Evolutionary conservation across 2,113 vertebrate species (phyloP), one percentile per base, ranked within the genome.

Genomic region (Calyptomena viridis): DNA sequence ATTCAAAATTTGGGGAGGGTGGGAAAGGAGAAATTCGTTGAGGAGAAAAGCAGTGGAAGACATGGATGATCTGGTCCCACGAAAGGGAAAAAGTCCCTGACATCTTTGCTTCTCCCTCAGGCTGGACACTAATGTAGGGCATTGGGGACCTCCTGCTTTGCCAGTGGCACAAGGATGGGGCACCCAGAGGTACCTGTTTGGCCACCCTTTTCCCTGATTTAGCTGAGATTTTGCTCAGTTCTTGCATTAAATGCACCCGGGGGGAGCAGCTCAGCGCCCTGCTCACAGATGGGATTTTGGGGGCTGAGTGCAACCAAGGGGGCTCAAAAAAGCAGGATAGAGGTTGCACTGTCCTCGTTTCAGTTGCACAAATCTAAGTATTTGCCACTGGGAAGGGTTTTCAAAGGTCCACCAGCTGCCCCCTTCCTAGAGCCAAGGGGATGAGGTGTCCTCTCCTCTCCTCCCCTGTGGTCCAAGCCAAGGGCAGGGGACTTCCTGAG

Each of bases 401-500:
- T 24, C 19, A 11, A 53, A 74, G 31, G 28, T 21, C 49, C 3
- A 7, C 30, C 46, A 27, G 27, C 31, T 44, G 52, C 20, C 39
- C 31, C 52, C 23, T 46, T 66, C 42, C 63, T 46, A 0, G 71
- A 73, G 33, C 35, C 14, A 5, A 12, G 74, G 42, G 49, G 21
- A 30, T 14, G 46, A 31, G 0, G 6, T 59, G 59, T 40, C 60
- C 24, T 62, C 60, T 80, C 19, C 42, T 67, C 30, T 58, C 0
- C 0, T 21, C 24, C 0, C 0, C n/a, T 47, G 13, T 5, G 49
- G 17, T 58, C 85, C 2, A 2, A 79, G 47, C 20, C 4, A 1
- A 19, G 44, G 44, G 18, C 71, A 58, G 37, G 27, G 67, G 46
- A 33, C 37, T 8, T 49, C n/a, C 67, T 0, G 1, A 37, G 19